Evolutionary conservation across 2,888 invertebrate genomes (phyloP).

Genomic region (Syrista parreyssii): DNA sequence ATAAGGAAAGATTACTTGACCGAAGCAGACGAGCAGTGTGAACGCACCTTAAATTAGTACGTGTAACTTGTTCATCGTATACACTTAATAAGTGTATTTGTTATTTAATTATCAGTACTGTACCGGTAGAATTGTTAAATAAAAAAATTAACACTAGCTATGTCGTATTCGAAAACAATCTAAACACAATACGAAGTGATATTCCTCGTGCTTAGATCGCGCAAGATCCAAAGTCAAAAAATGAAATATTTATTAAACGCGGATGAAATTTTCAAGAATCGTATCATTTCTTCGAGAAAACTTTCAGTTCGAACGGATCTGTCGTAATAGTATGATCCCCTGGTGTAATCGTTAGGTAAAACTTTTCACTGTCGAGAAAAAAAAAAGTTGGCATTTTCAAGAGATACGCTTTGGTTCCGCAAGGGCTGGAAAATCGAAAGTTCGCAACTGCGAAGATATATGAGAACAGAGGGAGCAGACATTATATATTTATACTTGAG

Average conservation of each 20-base stretch:
- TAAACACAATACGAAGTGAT: neutral
- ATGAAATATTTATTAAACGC: neutral
- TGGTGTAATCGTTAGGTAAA: neutral
- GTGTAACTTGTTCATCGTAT: no score
- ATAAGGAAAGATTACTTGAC: neutral
- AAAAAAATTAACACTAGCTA: neutral
- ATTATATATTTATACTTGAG: slow-evolving; percentile 35
- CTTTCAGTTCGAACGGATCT: neutral
- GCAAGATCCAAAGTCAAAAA: neutral
- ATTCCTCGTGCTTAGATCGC: neutral
- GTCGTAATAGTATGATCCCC: neutral
- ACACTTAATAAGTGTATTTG: no score
- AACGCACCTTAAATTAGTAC: no score
- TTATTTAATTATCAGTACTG: neutral
- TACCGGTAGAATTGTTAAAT: neutral
- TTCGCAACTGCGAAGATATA: neutral
- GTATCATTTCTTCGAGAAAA: neutral
- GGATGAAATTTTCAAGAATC: neutral
- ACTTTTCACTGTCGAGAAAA: neutral
- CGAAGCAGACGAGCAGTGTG: no score
- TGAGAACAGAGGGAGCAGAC: neutral
- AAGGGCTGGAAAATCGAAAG: neutral
- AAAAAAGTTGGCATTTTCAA: neutral
- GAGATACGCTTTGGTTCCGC: neutral
- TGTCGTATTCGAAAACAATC: neutral